Base-by-base conservation (phyloP, 2,113 vertebrate species). In the Osmerus mordax region DNA sequence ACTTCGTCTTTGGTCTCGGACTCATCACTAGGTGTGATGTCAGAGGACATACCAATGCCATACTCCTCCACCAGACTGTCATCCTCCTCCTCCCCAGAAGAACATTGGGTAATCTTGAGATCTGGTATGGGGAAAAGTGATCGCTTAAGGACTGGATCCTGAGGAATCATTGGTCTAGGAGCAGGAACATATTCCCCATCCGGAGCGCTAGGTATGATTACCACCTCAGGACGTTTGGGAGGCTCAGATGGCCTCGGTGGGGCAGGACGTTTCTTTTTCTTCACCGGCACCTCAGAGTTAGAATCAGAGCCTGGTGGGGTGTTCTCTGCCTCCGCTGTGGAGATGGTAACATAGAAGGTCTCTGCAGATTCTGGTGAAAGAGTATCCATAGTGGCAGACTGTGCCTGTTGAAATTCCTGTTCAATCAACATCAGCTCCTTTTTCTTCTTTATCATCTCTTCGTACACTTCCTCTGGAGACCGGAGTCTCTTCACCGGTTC, bases 101-200 rank as follows among this genome's bases (percentile, higher is more conserved):
- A 99, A 85, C 98, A 98, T 65, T 97, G 96, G 15, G 97, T 99
- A 87, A 99, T 98, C 89, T 94, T 98, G 75, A 99, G 94, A 86
- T 99, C 96, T 79, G 97, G 97, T 88, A 99, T 98, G 61, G 96
- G 95, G 69, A 95, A 94, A 32, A 94, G 87, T 77, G 92, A 60
- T 66, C 93, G 95, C 81, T 87, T 93, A 6, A 87, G 86, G 52
- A 91, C 84, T 78, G 92, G 84, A 78, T 95, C 93, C 81, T 83
- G 81, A 67, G 80, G 83, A 75, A 84, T n/a, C 87, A 82, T 90
- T 56, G 87, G 83, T 60, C 88, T 86, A 51, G 83, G 71, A 85
- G 86, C 88, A 66, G 81, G 62, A 79, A 89, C 83, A 47, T 87
- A 84, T 60, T 71, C 83, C 81, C 79, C 76, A 29, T 79, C 83